These are phyloP conservation scores for Bombus confusus DNA, from an alignment of 1,140 invertebrate species.

Conservation along the genomic window DNA sequence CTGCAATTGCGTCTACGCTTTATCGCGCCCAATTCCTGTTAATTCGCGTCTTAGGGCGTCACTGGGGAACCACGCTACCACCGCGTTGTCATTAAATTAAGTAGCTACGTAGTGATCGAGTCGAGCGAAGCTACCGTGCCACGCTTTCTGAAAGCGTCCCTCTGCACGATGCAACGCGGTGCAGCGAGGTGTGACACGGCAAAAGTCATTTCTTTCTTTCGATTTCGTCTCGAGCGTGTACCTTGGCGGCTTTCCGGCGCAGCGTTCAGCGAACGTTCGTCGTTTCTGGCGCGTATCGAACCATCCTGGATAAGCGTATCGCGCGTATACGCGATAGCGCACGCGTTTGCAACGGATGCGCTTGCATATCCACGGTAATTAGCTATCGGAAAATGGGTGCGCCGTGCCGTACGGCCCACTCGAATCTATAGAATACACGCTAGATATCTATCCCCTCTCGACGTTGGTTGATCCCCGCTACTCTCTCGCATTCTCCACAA, in stretches of 20 bases:
- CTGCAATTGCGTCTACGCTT: constrained; percentile 14
- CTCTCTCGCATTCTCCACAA: not conserved
- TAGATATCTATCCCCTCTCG: constrained; percentile 28
- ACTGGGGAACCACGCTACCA: constrained; percentile 48
- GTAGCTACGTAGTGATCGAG: not conserved
- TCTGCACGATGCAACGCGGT: not conserved
- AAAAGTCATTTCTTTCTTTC: not conserved
- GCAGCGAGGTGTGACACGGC: too few relatives aligned
- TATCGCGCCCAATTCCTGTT: constrained; percentile 50
- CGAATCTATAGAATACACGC: constrained; percentile 43
- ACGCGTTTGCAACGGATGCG: constrained; percentile 39
- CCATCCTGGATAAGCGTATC: constrained; percentile 27
- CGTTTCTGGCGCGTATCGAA: constrained; percentile 14
- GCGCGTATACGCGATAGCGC: constrained; percentile 37
- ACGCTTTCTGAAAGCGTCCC: not conserved
- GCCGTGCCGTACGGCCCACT: constrained; percentile 40
- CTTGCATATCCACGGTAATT: constrained; percentile 61
- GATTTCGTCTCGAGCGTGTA: not conserved
- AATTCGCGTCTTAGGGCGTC: constrained; percentile 38
- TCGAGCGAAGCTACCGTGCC: not conserved
- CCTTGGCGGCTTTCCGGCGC: not conserved
- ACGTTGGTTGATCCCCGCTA: not conserved
- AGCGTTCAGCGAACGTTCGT: not conserved
- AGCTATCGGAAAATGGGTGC: constrained; percentile 61
- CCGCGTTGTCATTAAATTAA: constrained; percentile 27